These are phyloP conservation scores for Watersipora subatra DNA, from an alignment of 1,140 invertebrate species.

Conservation along the genomic window DNA sequence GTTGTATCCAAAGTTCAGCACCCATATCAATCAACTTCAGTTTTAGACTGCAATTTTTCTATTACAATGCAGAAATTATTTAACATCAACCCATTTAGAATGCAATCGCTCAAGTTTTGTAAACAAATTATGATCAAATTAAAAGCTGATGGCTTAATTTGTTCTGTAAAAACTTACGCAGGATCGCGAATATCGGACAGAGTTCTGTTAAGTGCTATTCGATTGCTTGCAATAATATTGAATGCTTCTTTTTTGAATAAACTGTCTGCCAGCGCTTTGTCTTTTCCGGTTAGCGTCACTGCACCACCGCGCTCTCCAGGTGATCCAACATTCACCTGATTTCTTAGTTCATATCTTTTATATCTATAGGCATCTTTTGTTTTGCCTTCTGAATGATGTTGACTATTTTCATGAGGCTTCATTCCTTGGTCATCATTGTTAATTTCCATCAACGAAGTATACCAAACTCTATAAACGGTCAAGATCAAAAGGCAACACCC, in stretches of 20 bases:
- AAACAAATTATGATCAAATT: too few species aligned
- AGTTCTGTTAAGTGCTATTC: constrained; percentile 67
- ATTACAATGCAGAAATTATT: too few species aligned
- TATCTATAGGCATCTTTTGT: neutral
- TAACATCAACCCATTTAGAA: too few species aligned
- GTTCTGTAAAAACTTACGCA: too few species aligned
- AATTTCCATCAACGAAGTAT: neutral
- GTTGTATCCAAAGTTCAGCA: too few species aligned
- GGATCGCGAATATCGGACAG: constrained; percentile 65
- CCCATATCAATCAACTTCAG: too few species aligned
- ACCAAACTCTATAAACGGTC: neutral
- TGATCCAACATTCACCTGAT: constrained; percentile 1
- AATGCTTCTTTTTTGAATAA: constrained; percentile 68
- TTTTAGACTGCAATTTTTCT: too few species aligned
- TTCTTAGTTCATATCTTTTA: neutral
- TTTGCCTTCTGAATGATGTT: too few species aligned
- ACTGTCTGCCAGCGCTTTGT: constrained; percentile 20
- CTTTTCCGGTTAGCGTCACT: constrained; percentile 21
- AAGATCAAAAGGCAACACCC: neutral
- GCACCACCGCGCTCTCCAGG: constrained; percentile 29
- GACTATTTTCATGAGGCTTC: neutral
- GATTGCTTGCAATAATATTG: constrained; percentile 74
- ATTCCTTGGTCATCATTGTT: neutral
- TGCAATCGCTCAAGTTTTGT: too few species aligned
- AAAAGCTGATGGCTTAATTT: too few species aligned